phyloP scores from a whole-genome alignment of 2,888 invertebrate species.

The Eupithecia inturbata region DNA sequence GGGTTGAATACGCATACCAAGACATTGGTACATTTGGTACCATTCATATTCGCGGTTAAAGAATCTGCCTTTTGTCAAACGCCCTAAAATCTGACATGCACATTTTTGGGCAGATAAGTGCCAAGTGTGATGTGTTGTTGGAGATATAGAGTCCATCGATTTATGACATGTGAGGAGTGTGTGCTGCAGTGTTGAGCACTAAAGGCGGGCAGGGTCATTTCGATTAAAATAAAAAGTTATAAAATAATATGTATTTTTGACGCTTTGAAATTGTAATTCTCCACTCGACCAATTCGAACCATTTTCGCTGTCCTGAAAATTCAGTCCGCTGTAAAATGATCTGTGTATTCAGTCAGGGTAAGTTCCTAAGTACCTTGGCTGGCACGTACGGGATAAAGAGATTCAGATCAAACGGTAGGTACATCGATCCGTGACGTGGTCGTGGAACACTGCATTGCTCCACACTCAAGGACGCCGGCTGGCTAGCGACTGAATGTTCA shows the following conservation, averaged over 20 bases:
- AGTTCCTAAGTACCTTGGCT: background rate
- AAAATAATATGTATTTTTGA: background rate
- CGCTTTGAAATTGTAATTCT: background rate
- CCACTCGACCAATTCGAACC: background rate
- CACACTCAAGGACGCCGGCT: conserved; percentile 65
- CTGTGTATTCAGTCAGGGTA: background rate
- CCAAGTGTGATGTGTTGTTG: background rate
- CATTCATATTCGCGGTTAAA: background rate
- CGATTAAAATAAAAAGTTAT: no score
- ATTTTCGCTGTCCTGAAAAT: background rate
- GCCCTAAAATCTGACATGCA: background rate
- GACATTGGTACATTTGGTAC: conserved; percentile 8
- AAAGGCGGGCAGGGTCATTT: no score
- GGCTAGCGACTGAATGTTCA: conserved; percentile 42
- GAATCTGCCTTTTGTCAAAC: background rate
- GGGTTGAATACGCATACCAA: background rate
- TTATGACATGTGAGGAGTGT: background rate
- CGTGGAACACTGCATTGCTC: conserved; percentile 62
- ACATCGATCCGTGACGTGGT: conserved; percentile 43
- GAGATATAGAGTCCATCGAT: background rate
- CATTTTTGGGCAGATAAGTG: background rate
- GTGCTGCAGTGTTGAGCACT: no score
- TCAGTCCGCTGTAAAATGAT: background rate
- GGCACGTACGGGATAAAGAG: conserved; percentile 14
- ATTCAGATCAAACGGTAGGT: conserved; percentile 27